phyloP scores from a whole-genome alignment of 2,797 vertebrate genomes.

The Dendrocincla tyrannina region DNA sequence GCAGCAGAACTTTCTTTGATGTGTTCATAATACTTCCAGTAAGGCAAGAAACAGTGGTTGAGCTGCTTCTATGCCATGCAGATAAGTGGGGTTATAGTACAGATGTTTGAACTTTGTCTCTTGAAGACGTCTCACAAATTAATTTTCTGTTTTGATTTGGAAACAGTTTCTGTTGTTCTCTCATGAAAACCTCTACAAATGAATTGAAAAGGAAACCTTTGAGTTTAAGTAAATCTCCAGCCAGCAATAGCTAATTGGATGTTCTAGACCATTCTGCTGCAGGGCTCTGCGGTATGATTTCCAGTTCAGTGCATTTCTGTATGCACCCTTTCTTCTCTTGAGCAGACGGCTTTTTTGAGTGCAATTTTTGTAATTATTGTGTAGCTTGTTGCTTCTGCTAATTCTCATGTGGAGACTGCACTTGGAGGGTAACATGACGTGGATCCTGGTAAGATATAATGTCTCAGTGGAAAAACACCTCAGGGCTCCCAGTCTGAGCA shows the following conservation, averaged over 20 bases:
- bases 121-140: background rate
- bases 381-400: background rate
- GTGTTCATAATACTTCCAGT: background rate
- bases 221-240: background rate
- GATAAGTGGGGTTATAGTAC: background rate
- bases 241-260: slow-evolving; percentile 39
- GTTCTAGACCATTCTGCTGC: slow-evolving; percentile 41
- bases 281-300: background rate
- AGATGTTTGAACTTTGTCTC: background rate
- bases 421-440: background rate
- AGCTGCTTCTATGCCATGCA: background rate
- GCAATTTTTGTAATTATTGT: slow-evolving; percentile 10
- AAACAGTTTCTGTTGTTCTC: background rate
- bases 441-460: background rate
- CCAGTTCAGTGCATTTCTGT: slow-evolving; percentile 26
- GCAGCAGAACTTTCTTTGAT: background rate
- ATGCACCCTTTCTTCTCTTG: slow-evolving; percentile 20
- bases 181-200: background rate
- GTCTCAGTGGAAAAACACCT: background rate
- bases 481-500: background rate
- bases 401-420: background rate
- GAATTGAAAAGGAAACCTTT: background rate
- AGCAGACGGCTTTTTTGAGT: background rate
- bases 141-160: background rate
- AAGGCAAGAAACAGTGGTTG: background rate